Evolutionary conservation across 2,113 vertebrate species (phyloP), one percentile per base, ranked within the genome.

Genomic region (Willisornis vidua): DNA sequence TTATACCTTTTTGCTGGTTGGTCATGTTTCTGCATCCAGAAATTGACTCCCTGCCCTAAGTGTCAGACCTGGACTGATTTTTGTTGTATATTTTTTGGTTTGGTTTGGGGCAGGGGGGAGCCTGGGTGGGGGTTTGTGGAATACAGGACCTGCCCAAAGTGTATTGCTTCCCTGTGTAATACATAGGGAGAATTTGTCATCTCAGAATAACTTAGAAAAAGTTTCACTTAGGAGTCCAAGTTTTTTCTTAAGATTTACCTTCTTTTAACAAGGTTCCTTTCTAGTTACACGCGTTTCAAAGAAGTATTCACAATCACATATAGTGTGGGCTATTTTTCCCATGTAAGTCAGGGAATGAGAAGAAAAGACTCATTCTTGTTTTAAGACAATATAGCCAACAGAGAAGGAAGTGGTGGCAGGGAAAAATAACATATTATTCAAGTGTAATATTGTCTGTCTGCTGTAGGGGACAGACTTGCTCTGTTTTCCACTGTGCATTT

Each of bases 401-500:
- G 22, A 63, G 61, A 12, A 81, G 24, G 25, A 74, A n/a, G 33
- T 43, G 18, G 7, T 31, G 26, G 7, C 45, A 18, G 23, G 51
- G 68, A 33, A 46, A 57, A 62, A 9, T 45, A 33, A 29, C 12
- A 0, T 17, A 1, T 70, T 77, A 85, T 87, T 46, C 41, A 31
- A 37, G 39, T 51, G 33, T 28, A 49, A 35, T 43, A 9, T 2
- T 72, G 18, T 26, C 24, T 65, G 7, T 54, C 10, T 39, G 18
- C 22, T 73, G 25, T 1, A 62, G 54, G 43, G 22, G 15, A 17
- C 29, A 22, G 59, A 8, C 31, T 13, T 0, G 1, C 19, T 10
- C 29, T 67, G 0, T 45, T 84, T 61, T 72, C 61, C 29, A 16
- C 11, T 77, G 6, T 12, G 12, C 13, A 2, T 58, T 65, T 85